Percentiles rank a stretch among this genome's conserved stretches.
Evolutionary conservation across 2,797 vertebrate genomes (phyloP).

Genomic region (Smutsia temminckii): DNA sequence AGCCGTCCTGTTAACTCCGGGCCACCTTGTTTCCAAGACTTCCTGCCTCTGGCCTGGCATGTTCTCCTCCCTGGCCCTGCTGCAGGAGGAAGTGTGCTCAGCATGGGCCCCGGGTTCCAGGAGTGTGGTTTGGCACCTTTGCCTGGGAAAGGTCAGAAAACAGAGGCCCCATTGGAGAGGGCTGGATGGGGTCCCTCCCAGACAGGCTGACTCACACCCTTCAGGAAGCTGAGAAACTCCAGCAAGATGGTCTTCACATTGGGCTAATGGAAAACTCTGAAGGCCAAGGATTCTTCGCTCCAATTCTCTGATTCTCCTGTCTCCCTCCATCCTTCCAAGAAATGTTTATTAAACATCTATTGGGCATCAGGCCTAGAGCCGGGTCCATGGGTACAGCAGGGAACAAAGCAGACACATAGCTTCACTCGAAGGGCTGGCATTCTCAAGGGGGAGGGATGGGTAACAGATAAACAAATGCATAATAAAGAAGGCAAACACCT

Average conservation of each 20-base stretch:
- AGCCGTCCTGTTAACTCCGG: not conserved
- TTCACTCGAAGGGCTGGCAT: not conserved
- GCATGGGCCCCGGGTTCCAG: not conserved
- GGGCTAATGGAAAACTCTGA: not conserved
- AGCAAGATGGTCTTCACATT: not conserved
- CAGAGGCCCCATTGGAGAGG: slow-evolving; percentile 16
- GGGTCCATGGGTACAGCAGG: not conserved
- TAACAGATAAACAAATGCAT: not conserved
- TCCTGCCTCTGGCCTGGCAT: not conserved
- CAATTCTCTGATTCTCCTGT: not conserved
- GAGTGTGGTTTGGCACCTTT: slow-evolving; percentile 15
- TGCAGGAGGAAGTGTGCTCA: slow-evolving; percentile 2
- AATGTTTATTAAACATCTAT: not conserved
- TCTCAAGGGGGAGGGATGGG: accelerated
- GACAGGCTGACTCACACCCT: slow-evolving; percentile 57
- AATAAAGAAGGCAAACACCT: not conserved
- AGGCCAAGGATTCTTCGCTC: not conserved
- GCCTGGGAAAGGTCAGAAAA: slow-evolving; percentile 37
- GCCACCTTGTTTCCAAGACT: not conserved
- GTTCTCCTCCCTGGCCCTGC: not conserved
- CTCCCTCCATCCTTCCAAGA: not conserved
- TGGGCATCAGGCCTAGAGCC: not conserved
- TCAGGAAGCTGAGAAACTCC: not conserved
- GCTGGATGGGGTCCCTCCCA: not conserved
- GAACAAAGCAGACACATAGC: not conserved